Conservation (phyloP, 2,797 vertebrate species). For the Diplodus sargus region DNA sequence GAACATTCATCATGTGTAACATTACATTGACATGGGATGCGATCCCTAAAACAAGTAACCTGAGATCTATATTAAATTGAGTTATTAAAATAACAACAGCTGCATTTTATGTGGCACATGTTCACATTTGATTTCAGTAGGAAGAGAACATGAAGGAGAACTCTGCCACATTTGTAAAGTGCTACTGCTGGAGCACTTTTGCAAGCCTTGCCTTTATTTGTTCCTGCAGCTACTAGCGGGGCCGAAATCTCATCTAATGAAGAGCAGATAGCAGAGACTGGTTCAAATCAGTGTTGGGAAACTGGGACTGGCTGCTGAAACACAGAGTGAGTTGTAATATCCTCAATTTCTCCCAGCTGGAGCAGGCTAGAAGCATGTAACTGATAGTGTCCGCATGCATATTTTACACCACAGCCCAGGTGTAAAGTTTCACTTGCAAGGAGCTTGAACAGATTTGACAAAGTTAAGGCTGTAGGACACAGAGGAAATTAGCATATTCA, state of each 20-base stretch:
- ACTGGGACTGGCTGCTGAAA: constrained; percentile 78
- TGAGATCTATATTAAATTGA: constrained; percentile 5
- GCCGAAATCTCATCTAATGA: constrained; percentile 74
- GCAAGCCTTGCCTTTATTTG: constrained; percentile 40
- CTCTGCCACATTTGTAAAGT: constrained; percentile 29
- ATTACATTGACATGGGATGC: neutral
- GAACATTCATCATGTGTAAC: neutral
- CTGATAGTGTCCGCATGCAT: constrained; percentile 81
- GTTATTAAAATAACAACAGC: constrained; percentile 21
- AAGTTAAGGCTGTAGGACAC: constrained; percentile 38
- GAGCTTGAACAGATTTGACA: constrained; percentile 79
- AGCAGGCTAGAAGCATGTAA: constrained; percentile 75
- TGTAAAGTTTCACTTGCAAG: constrained; percentile 77
- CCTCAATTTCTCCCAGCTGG: constrained; percentile 78
- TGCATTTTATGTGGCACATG: constrained; percentile 16
- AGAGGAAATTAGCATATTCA: constrained; percentile 9
- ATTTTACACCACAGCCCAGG: constrained; percentile 79
- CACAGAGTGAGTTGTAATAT: constrained; percentile 79
- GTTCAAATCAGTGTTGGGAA: constrained; percentile 82
- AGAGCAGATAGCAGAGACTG: constrained; percentile 71
- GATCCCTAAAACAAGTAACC: neutral
- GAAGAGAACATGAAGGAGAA: constrained; percentile 30
- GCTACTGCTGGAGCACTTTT: constrained; percentile 48
- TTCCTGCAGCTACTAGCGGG: constrained; percentile 49
- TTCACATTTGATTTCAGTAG: constrained; percentile 27